Conservation (phyloP, 1,140 invertebrate genomes). For the Lucilia cuprina region DNA sequence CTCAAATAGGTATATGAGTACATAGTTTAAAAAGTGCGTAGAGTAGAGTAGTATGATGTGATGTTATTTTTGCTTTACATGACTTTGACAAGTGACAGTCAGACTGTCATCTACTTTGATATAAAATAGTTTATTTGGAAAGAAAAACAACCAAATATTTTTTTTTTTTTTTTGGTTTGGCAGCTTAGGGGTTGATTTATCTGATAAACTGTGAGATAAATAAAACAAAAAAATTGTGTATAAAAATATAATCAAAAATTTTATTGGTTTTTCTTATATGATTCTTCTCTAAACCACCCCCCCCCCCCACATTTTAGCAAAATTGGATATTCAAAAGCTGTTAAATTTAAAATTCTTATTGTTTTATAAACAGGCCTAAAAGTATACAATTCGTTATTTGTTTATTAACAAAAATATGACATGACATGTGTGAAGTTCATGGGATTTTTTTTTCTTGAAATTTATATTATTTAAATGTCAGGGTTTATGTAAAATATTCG, state of each 20-base stretch:
- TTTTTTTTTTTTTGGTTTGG: too few species aligned
- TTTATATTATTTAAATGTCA: background rate
- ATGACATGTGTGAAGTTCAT: background rate
- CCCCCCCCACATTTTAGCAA: too few species aligned
- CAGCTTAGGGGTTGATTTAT: too few species aligned
- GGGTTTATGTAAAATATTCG: background rate
- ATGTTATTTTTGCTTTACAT: background rate
- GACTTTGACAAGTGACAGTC: slow-evolving; percentile 28
- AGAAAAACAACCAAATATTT: background rate
- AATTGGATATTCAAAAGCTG: too few species aligned
- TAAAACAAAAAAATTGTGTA: too few species aligned
- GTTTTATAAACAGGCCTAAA: background rate
- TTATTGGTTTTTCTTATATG: too few species aligned
- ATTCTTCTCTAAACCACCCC: too few species aligned
- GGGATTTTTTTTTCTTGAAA: background rate
- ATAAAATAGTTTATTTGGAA: slow-evolving; percentile 29
- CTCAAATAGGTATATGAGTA: background rate
- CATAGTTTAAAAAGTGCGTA: too few species aligned
- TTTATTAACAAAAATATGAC: background rate
- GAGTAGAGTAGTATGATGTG: background rate
- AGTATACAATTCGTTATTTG: background rate
- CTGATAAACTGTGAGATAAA: too few species aligned
- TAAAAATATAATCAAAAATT: too few species aligned
- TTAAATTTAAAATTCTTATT: slow-evolving; percentile 2
- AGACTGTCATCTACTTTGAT: background rate